Percentiles rank a stretch among this genome's conserved stretches.
Evolutionary conservation across 2,797 vertebrate species (phyloP).

Genomic region (Otus scops): DNA sequence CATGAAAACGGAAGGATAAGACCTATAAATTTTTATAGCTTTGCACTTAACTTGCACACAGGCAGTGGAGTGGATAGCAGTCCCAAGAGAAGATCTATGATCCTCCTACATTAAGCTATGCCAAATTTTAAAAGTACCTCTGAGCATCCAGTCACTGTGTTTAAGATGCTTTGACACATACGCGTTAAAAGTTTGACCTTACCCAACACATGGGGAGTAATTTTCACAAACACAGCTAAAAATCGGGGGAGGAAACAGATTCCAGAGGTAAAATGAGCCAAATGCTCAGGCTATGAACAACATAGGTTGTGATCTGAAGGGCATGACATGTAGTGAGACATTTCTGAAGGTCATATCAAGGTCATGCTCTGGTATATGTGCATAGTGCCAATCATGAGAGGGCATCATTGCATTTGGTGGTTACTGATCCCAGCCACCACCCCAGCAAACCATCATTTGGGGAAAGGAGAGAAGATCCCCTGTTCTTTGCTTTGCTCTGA

Average conservation of each 20-base stretch:
- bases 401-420: background rate
- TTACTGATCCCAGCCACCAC: background rate
- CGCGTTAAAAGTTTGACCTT: background rate
- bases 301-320: background rate
- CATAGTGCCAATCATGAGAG: background rate
- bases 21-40: constrained; percentile 26
- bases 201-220: background rate
- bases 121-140: background rate
- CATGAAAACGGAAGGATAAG: background rate
- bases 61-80: background rate
- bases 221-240: background rate
- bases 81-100: background rate
- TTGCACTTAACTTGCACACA: background rate
- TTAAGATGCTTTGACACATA: background rate
- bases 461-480: background rate
- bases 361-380: background rate
- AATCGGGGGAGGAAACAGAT: background rate
- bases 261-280: background rate
- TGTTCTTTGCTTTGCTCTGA: background rate
- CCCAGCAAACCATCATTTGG: background rate
- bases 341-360: background rate
- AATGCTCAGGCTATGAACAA: background rate
- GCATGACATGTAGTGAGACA: background rate
- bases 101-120: background rate
- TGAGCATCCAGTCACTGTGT: background rate